Conservation (phyloP, 2,113 vertebrate species). For the Salvator merianae region DNA sequence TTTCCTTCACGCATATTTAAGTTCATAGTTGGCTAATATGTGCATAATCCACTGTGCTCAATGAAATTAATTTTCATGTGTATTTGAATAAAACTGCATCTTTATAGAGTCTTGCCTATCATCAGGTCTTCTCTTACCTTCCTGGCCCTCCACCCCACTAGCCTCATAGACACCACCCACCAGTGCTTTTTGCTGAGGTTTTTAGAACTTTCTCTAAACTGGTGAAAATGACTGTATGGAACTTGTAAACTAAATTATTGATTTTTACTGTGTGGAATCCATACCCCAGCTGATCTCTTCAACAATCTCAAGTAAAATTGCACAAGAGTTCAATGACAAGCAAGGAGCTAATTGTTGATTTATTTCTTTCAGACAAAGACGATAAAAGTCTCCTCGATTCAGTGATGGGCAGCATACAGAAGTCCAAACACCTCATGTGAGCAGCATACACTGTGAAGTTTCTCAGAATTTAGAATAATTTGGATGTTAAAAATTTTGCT, state of each 20-base stretch:
- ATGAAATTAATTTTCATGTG: too few species aligned
- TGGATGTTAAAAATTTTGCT: conserved; percentile 28
- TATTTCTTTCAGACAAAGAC: conserved; percentile 68
- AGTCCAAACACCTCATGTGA: conserved; percentile 72
- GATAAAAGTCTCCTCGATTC: conserved; percentile 65
- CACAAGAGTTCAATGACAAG: background rate
- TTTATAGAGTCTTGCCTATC: too few species aligned
- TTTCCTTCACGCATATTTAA: too few species aligned
- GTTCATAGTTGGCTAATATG: too few species aligned
- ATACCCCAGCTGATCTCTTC: background rate
- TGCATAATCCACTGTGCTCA: too few species aligned
- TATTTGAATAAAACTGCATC: too few species aligned
- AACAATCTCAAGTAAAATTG: background rate
- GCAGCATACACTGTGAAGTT: conserved; percentile 6
- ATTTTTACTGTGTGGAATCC: too few species aligned
- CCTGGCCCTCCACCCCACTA: background rate
- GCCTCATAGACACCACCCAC: too few species aligned
- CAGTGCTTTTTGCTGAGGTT: too few species aligned
- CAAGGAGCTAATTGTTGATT: background rate
- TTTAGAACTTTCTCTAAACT: background rate
- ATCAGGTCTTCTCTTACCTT: too few species aligned
- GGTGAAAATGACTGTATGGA: background rate
- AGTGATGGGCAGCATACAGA: conserved; percentile 64
- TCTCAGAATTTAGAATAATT: conserved; percentile 10
- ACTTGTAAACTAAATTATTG: too few species aligned